Conservation (phyloP, 1,140 invertebrate genomes). For the Chrysomallon squamiferum region DNA sequence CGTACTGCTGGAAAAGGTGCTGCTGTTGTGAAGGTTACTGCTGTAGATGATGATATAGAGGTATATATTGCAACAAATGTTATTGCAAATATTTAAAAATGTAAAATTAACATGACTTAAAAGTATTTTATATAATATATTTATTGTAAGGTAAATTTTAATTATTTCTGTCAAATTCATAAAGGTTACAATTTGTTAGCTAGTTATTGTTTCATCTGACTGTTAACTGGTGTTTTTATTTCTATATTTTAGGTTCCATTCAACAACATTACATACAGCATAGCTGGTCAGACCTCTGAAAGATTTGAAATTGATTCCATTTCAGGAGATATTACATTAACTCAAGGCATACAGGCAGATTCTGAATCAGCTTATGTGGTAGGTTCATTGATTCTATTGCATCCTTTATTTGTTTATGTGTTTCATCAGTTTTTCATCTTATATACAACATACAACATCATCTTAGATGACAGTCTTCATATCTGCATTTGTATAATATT, state of each 20-base stretch:
- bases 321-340: background rate
- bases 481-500: too few species aligned
- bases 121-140: too few species aligned
- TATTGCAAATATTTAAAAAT: too few species aligned
- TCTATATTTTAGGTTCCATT: background rate
- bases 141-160: too few species aligned
- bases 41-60: slow-evolving; percentile 42
- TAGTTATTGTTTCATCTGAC: too few species aligned
- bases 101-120: too few species aligned
- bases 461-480: too few species aligned
- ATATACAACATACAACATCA: too few species aligned
- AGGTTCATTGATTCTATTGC: background rate
- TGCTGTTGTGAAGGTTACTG: slow-evolving; percentile 68
- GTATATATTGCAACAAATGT: background rate
- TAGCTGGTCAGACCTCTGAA: background rate
- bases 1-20: slow-evolving; percentile 16
- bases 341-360: background rate
- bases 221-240: too few species aligned
- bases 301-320: background rate
- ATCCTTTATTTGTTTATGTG: background rate
- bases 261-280: slow-evolving; percentile 1
- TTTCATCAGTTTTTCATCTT: background rate
- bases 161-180: too few species aligned
- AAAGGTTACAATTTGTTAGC: too few species aligned
- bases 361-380: background rate